Evolutionary conservation across 1,140 invertebrate genomes (phyloP).

Genomic region (Brachionus paranguensis): DNA sequence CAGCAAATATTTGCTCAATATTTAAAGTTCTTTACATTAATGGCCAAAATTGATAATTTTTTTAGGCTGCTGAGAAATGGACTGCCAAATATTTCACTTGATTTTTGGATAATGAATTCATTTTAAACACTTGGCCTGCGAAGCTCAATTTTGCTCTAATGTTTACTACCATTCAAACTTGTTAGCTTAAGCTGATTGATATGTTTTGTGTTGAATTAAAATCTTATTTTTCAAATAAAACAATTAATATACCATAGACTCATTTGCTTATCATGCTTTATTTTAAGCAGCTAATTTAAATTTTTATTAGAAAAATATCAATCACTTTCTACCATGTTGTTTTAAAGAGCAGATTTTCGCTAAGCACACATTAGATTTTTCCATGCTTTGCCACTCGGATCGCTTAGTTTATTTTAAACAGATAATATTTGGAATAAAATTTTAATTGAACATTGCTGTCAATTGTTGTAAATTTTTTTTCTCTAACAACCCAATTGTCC

Average conservation of each 20-base stretch:
- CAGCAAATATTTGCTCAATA: neutral
- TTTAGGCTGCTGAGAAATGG: neutral
- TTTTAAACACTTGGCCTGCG: neutral
- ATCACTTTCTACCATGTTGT: neutral
- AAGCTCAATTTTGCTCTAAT: neutral
- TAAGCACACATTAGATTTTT: neutral
- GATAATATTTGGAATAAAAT: neutral
- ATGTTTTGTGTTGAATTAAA: neutral
- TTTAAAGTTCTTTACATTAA: neutral
- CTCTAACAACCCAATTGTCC: too few relatives aligned
- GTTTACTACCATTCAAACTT: slow-evolving; percentile 13
- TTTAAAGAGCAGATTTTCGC: neutral
- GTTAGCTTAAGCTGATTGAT: slow-evolving; percentile 10
- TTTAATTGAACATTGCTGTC: neutral
- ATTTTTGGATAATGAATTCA: neutral
- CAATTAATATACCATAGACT: neutral
- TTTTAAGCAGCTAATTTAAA: slow-evolving; percentile 7
- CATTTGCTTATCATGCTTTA: slow-evolving; percentile 11
- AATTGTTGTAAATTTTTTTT: neutral
- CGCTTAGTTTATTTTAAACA: neutral
- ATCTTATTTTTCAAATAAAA: neutral
- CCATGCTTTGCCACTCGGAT: neutral
- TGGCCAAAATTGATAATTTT: neutral
- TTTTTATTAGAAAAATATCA: slow-evolving; percentile 21
- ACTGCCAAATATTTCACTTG: neutral